Conservation (phyloP, 2,797 vertebrate species). For the Discoglossus pictus region DNA sequence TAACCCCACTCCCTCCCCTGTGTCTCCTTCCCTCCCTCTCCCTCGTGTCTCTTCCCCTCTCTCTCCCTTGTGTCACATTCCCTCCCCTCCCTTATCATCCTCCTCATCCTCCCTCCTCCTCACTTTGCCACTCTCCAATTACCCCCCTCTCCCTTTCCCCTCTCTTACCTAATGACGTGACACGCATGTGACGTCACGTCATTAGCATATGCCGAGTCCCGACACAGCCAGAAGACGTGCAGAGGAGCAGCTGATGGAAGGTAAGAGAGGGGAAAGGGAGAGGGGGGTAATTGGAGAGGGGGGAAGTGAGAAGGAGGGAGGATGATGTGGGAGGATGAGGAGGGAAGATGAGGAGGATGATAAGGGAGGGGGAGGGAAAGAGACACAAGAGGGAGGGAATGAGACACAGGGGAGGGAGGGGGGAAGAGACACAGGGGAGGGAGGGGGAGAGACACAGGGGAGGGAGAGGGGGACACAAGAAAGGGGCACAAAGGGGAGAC, state of each 20-base stretch:
- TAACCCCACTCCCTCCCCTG: too few species aligned
- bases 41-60: too few species aligned
- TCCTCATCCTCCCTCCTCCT: too few species aligned
- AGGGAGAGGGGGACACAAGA: background rate
- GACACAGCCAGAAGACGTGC: too few species aligned
- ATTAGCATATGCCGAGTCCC: too few species aligned
- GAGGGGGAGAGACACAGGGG: background rate
- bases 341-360: background rate
- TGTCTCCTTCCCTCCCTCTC: too few species aligned
- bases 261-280: background rate
- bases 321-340: background rate
- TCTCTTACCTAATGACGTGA: too few species aligned
- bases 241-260: background rate
- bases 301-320: background rate
- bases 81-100: too few species aligned
- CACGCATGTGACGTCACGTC: too few species aligned
- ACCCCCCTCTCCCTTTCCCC: too few species aligned
- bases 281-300: background rate
- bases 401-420: background rate
- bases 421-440: background rate
- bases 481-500: background rate
- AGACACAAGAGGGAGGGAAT: background rate
- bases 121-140: too few species aligned
- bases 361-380: background rate
- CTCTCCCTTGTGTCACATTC: too few species aligned